phyloP scores from a whole-genome alignment of 1,140 invertebrate species.

The Colletes gigas region DNA sequence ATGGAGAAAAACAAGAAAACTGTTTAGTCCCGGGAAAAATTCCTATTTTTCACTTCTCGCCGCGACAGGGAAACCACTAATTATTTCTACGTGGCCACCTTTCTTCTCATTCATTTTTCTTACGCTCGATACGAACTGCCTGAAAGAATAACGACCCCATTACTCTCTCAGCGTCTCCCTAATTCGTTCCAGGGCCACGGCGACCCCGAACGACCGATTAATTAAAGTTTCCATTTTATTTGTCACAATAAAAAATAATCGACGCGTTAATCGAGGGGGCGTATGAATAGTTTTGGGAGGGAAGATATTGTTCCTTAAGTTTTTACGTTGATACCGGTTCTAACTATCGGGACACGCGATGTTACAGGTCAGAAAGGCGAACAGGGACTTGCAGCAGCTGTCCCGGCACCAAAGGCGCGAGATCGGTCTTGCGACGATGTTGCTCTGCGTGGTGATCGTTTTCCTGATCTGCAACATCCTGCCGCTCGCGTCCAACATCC shows the following conservation, averaged over 20 bases:
- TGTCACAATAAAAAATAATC: too few species aligned
- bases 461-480: constrained; percentile 97
- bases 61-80: not conserved
- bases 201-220: too few species aligned
- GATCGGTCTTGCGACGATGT: constrained; percentile 95
- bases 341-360: too few species aligned
- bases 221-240: too few species aligned
- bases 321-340: too few species aligned
- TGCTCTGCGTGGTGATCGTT: constrained; percentile 95
- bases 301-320: too few species aligned
- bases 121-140: not conserved
- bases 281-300: too few species aligned
- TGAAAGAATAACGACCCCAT: not conserved
- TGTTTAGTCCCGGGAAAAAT: not conserved
- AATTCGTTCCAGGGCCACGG: not conserved
- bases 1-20: not conserved
- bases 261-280: too few species aligned
- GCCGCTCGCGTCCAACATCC: constrained; percentile 93
- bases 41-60: not conserved
- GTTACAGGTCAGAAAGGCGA: constrained; percentile 90
- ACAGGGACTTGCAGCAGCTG: constrained; percentile 89
- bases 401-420: constrained; percentile 91
- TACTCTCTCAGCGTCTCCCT: not conserved
- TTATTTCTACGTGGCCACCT: not conserved
- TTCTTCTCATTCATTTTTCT: not conserved